Percentiles rank a stretch among this genome's conserved stretches.
Conservation (phyloP, 2,888 invertebrate species). For the Orthonychiurus folsomi region DNA sequence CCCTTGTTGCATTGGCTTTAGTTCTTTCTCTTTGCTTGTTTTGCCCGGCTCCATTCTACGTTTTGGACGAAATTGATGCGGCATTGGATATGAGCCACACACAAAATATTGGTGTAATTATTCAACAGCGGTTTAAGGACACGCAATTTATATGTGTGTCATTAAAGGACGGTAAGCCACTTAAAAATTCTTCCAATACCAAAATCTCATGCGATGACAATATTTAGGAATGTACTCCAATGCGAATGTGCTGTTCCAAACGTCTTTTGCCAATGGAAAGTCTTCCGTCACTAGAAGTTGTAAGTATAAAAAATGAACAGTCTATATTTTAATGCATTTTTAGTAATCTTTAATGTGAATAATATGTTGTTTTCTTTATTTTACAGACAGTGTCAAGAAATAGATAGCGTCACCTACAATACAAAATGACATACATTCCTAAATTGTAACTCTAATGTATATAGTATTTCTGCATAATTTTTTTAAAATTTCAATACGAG, state of each 20-base stretch:
- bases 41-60: constrained; percentile 96
- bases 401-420: too few species aligned
- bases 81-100: constrained; percentile 96
- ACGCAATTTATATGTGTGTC: constrained; percentile 97
- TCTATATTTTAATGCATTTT: neutral
- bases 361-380: neutral
- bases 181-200: neutral
- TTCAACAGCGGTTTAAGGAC: constrained; percentile 76
- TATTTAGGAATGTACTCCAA: constrained; percentile 89
- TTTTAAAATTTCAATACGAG: too few species aligned
- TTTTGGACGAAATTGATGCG: constrained; percentile 97
- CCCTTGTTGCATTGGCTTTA: constrained; percentile 88
- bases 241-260: constrained; percentile 92
- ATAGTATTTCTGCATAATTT: too few species aligned
- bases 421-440: too few species aligned
- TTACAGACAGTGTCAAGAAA: neutral
- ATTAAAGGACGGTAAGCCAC: constrained; percentile 64
- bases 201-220: neutral
- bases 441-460: too few species aligned
- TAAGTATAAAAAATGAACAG: too few species aligned
- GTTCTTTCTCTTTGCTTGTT: constrained; percentile 93
- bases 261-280: constrained; percentile 89
- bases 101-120: constrained; percentile 95
- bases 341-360: neutral
- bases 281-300: constrained; percentile 64